phyloP scores from a whole-genome alignment of 2,888 invertebrate species.

The Nemurella pictetii region DNA sequence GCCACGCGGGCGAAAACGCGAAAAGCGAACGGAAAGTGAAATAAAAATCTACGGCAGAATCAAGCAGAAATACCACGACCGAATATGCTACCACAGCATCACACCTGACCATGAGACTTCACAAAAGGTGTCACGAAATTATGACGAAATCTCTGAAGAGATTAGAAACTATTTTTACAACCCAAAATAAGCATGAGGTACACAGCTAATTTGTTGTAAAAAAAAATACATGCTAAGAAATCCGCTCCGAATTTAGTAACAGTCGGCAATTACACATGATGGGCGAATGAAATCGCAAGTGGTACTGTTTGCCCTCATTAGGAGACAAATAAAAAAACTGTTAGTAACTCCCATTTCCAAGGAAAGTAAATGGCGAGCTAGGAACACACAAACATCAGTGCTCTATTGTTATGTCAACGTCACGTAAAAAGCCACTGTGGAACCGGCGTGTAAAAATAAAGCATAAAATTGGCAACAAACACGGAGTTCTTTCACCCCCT shows the following conservation, averaged over 20 bases:
- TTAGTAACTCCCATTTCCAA: background rate
- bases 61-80: background rate
- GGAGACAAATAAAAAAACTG: background rate
- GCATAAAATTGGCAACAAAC: background rate
- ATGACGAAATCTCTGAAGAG: background rate
- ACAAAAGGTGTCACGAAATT: background rate
- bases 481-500: background rate
- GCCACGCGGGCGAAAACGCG: background rate
- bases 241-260: no score
- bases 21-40: background rate
- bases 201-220: background rate
- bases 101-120: background rate
- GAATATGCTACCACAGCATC: background rate
- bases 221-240: background rate
- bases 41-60: background rate
- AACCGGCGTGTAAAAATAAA: background rate
- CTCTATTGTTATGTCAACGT: background rate
- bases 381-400: background rate
- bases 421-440: background rate
- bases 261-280: background rate
- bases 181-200: background rate
- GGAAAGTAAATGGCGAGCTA: no score
- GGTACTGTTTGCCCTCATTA: background rate
- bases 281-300: background rate
- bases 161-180: background rate